Evolutionary conservation across 2,888 invertebrate genomes (phyloP).

Genomic region (Hypercompe scribonia): DNA sequence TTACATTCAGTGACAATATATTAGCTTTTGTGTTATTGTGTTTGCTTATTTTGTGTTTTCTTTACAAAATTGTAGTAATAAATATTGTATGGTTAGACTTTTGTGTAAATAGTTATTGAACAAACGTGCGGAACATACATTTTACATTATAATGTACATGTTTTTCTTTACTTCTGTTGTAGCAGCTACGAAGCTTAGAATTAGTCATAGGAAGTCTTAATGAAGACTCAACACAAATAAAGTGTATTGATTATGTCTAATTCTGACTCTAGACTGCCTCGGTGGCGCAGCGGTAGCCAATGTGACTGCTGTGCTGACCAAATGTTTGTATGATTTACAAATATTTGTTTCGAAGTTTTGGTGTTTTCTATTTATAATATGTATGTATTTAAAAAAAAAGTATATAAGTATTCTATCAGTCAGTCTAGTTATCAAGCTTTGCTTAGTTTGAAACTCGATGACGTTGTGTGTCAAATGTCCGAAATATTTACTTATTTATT

Average conservation of each 20-base stretch:
- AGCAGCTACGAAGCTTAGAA: not conserved
- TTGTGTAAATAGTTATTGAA: not conserved
- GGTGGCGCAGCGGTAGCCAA: no score
- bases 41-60: slow-evolving; percentile 7
- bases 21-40: slow-evolving; percentile 37
- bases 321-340: no score
- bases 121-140: not conserved
- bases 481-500: no score
- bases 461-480: no score
- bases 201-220: not conserved
- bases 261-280: no score
- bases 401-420: no score
- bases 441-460: no score
- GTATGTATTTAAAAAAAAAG: no score
- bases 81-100: not conserved
- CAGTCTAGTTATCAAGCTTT: no score
- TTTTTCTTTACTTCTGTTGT: not conserved
- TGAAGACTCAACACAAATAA: not conserved
- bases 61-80: slow-evolving; percentile 12
- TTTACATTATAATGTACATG: not conserved
- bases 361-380: no score
- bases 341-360: no score
- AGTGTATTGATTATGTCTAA: not conserved
- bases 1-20: slow-evolving; percentile 38
- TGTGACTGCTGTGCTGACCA: no score